phyloP scores from a whole-genome alignment of 1,140 invertebrate species.

The Drosophila sp. region DNA sequence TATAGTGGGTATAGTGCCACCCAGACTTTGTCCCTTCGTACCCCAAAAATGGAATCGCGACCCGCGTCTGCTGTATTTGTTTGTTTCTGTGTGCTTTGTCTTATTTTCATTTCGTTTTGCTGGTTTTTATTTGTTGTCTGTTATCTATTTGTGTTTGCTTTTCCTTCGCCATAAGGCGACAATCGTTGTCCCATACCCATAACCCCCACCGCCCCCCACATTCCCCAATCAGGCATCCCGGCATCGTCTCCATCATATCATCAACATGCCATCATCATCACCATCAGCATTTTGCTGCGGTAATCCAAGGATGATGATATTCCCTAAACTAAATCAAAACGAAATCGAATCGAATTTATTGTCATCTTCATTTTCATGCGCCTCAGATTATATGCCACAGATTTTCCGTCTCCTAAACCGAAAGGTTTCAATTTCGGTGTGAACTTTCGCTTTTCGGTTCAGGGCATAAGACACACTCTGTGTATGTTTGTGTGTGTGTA shows the following conservation, averaged over 20 bases:
- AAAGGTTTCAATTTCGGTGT: slow-evolving; percentile 77
- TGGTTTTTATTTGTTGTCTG: slow-evolving; percentile 76
- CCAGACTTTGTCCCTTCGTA: slow-evolving; percentile 28
- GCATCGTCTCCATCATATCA: slow-evolving; percentile 15
- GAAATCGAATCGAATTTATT: slow-evolving; percentile 81
- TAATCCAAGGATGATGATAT: slow-evolving; percentile 78
- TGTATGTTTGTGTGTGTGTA: slow-evolving; percentile 34
- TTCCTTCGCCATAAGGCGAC: slow-evolving; percentile 72
- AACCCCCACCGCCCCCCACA: slow-evolving; percentile 21
- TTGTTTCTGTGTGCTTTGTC: slow-evolving; percentile 71
- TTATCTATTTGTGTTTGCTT: slow-evolving; percentile 78
- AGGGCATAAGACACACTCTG: slow-evolving; percentile 19
- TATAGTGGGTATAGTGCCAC: slow-evolving; percentile 12
- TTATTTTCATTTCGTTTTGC: slow-evolving; percentile 74
- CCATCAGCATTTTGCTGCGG: slow-evolving; percentile 36
- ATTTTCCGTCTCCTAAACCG: slow-evolving; percentile 44
- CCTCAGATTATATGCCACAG: slow-evolving; percentile 76
- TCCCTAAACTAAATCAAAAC: slow-evolving; percentile 79
- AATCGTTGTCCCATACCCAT: slow-evolving; percentile 64
- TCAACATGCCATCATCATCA: slow-evolving; percentile 25
- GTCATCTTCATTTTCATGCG: slow-evolving; percentile 75
- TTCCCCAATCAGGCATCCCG: slow-evolving; percentile 19
- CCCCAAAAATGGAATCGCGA: slow-evolving; percentile 55
- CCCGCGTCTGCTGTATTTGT: slow-evolving; percentile 31
- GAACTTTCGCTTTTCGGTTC: slow-evolving; percentile 69